Evolutionary conservation across 2,797 vertebrate genomes (phyloP), one percentile per base, ranked within the genome.

Genomic region (Xiphorhynchus erythropygius): DNA sequence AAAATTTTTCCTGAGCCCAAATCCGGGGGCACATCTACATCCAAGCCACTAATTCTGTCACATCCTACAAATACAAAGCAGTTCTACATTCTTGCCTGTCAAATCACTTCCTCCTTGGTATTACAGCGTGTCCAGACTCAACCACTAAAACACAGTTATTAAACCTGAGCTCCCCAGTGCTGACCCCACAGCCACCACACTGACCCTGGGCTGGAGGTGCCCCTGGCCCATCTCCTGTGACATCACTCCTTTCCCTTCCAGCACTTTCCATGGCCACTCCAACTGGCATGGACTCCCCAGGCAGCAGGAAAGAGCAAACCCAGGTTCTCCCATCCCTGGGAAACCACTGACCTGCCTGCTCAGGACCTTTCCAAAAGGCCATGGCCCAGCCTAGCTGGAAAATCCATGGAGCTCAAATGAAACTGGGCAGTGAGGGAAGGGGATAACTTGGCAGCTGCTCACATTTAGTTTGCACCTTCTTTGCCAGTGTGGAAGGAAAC

Each of bases 401-500:
- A 77, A 79, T 10, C 75, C 76, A n/a, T 0, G 37, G 62, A 84
- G 76, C 32, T 28, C 11, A 59, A 47, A 55, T 12, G 68, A 30
- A 76, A 35, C 2, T 2, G 82, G 89, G 62, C 83, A 77, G 64
- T 3, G 8, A 68, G 84, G 83, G 64, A 78, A 42, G 2, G 62
- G 91, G 69, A 49, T 41, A 75, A 59, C 88, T 52, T 73, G 96
- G 96, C 94, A 92, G 94, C 91, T 89, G 94, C 94, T 94, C 96
- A 87, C 55, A 87, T 94, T 93, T 93, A 94, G 97, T 96, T 97
- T 85, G 93, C 97, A 97, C 96, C 97, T 94, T 95, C 96, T 96
- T 96, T 64, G 96, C 95, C 95, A 62, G 96, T 53, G 87, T 93
- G 74, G 90, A 95, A 92, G 90, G 89, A 95, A 97, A 96, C 96